A percentile compares a stretch with the other conserved stretches of the same genome.
phyloP scores from a whole-genome alignment of 2,113 vertebrate species.

The Neolamprologus sp. region DNA sequence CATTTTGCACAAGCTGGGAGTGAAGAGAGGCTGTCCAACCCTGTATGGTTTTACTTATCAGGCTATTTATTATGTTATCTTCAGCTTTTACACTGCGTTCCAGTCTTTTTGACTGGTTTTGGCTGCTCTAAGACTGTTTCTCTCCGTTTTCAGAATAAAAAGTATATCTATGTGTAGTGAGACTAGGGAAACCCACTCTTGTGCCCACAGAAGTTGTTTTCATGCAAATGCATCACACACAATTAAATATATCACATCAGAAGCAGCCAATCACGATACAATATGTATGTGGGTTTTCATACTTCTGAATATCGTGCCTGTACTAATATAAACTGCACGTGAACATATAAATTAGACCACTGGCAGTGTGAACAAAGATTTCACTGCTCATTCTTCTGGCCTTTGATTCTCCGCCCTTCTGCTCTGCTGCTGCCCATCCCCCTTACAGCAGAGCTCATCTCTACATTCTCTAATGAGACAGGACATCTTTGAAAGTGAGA shows the following conservation, averaged over 20 bases:
- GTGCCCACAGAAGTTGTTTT: neutral
- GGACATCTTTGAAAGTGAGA: constrained; percentile 43
- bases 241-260: neutral
- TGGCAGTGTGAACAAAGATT: constrained; percentile 39
- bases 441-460: constrained; percentile 29
- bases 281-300: neutral
- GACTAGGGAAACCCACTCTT: neutral
- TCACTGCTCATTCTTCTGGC: constrained; percentile 52
- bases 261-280: neutral
- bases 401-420: constrained; percentile 26
- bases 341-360: neutral
- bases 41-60: neutral
- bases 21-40: neutral
- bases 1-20: neutral
- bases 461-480: constrained; percentile 44
- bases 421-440: constrained; percentile 23
- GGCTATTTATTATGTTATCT: neutral
- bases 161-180: neutral
- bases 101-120: neutral
- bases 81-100: neutral
- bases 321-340: neutral
- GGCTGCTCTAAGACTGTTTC: neutral
- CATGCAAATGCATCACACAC: neutral
- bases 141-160: neutral
- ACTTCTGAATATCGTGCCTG: neutral